Percentiles rank a stretch among this genome's conserved stretches.
These are phyloP conservation scores for Cichlasoma orientale DNA, from an alignment of 2,797 vertebrate species.

Conservation along the genomic window DNA sequence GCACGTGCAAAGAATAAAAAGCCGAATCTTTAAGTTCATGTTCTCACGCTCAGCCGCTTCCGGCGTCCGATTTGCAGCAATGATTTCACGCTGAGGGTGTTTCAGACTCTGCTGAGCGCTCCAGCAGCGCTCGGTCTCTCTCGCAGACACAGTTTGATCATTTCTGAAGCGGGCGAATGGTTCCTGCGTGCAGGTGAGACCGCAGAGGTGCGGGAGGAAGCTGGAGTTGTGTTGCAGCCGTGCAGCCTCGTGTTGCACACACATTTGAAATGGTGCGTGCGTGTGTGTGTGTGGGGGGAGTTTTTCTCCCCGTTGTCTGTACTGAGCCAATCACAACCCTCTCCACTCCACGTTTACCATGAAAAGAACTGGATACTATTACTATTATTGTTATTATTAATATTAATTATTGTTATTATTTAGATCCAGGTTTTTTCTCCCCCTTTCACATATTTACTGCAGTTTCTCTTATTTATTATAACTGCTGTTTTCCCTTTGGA, in stretches of 20 bases:
- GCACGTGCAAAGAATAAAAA: too few relatives aligned
- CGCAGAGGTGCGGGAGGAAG: not conserved
- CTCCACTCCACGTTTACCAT: constrained; percentile 62
- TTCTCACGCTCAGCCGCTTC: not conserved
- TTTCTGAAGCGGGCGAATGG: not conserved
- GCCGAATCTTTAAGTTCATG: too few relatives aligned
- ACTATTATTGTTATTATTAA: constrained; percentile 51
- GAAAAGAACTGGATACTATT: constrained; percentile 75
- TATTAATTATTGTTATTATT: constrained; percentile 67
- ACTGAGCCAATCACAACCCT: constrained; percentile 77
- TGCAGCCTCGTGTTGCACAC: constrained; percentile 8
- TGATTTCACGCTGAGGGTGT: too few relatives aligned
- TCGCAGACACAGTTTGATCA: too few relatives aligned
- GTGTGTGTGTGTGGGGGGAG: constrained; percentile 19
- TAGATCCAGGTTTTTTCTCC: constrained; percentile 48
- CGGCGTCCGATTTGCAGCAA: not conserved
- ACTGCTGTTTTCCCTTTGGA: constrained; percentile 76
- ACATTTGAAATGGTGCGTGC: constrained; percentile 3
- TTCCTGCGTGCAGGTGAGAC: not conserved
- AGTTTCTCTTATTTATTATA: constrained; percentile 78
- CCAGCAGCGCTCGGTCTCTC: not conserved
- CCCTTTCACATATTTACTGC: constrained; percentile 64
- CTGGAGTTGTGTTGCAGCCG: not conserved
- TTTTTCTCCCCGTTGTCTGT: constrained; percentile 64
- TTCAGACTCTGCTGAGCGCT: not conserved